phyloP scores from a whole-genome alignment of 2,888 invertebrate species.

The Blomia tropicalis region DNA sequence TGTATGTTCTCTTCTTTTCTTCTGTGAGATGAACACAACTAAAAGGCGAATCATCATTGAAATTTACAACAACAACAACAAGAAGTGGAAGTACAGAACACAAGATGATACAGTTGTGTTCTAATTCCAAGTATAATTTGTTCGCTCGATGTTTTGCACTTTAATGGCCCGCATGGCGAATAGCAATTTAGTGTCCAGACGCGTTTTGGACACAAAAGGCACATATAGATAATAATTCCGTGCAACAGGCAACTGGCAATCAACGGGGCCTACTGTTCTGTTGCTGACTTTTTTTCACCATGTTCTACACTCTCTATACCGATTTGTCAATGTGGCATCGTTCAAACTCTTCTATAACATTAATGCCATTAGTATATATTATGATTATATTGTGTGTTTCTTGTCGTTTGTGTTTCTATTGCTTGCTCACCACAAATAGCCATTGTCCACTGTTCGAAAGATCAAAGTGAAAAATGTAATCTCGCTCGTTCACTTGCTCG shows the following conservation, averaged over 20 bases:
- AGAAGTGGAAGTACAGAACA: no score
- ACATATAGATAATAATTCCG: constrained; percentile 7
- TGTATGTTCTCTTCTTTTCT: no score
- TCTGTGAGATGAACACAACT: no score
- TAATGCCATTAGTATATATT: no score
- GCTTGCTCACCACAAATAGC: constrained; percentile 9
- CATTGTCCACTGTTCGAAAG: constrained; percentile 4
- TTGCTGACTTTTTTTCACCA: neutral
- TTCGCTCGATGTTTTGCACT: constrained; percentile 5
- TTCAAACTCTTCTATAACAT: no score
- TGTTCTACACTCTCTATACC: neutral
- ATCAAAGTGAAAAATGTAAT: no score
- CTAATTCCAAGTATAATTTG: constrained; percentile 1
- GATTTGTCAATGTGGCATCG: constrained; percentile 7
- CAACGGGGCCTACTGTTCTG: neutral
- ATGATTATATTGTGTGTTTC: no score
- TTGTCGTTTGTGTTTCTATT: no score
- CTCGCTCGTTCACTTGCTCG: no score
- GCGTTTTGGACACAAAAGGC: neutral
- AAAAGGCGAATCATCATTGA: no score
- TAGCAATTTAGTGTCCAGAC: constrained; percentile 1
- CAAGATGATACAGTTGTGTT: constrained; percentile 3
- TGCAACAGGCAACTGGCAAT: constrained; percentile 8
- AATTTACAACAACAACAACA: no score
- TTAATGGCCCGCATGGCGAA: constrained; percentile 10